phyloP scores from a whole-genome alignment of 30 jellyfish, hydroid and myxozoan species.

The Haliclystus octoradiatus region DNA sequence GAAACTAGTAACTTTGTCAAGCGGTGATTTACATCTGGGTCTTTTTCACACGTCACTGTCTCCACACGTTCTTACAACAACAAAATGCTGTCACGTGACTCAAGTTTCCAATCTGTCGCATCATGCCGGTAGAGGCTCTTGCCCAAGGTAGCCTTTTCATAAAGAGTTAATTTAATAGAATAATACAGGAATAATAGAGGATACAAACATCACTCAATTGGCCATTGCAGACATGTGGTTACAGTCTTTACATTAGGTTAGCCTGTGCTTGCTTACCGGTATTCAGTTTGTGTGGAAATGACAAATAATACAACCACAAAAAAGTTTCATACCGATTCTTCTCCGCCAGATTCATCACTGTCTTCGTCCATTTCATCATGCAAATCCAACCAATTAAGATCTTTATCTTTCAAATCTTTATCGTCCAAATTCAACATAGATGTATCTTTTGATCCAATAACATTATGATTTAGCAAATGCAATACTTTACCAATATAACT shows the following conservation, averaged over 20 bases:
- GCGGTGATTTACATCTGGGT: too few species aligned
- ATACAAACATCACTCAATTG: not conserved
- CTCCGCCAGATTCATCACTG: constrained; percentile 63
- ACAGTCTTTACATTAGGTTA: too few species aligned
- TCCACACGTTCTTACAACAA: too few species aligned
- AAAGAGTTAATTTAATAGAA: too few species aligned
- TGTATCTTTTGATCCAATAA: not conserved
- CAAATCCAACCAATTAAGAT: not conserved
- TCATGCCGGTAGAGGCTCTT: too few species aligned
- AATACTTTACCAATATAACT: not conserved
- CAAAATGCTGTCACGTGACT: too few species aligned
- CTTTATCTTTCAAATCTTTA: not conserved
- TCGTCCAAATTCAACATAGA: not conserved
- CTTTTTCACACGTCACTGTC: too few species aligned
- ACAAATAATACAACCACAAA: not conserved
- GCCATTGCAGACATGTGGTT: not conserved
- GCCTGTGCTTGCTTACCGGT: not conserved
- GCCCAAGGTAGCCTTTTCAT: too few species aligned
- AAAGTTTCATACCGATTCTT: constrained; percentile 59
- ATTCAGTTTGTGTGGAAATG: not conserved
- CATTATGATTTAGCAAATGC: not conserved
- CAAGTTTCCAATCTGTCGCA: too few species aligned
- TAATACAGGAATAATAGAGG: too few species aligned
- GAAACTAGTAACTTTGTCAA: too few species aligned
- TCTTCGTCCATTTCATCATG: constrained; percentile 9